Base-by-base conservation (phyloP, 2,888 invertebrate genomes). In the Adelphocoris suturalis region DNA sequence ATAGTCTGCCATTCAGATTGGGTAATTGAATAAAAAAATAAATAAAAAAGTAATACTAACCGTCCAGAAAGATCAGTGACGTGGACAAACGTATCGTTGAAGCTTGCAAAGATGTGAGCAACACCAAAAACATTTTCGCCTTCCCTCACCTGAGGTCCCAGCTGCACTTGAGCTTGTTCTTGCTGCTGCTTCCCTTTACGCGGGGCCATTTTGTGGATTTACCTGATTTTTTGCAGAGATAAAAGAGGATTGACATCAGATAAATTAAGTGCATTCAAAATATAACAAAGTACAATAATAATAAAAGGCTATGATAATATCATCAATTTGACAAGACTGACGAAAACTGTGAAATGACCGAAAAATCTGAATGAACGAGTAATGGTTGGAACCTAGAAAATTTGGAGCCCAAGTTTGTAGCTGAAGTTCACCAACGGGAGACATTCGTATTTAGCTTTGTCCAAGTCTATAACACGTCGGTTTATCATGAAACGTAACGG, bases 81-180 rank as follows among this genome's bases (percentile, higher is more conserved):
- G 95, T 99, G 99, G 82, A 99, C 99, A 94, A 99, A 99, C 88
- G 99, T 99, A 94, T 99, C 99, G 93, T 99, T 99, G 95, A 99
- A 99, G 92, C 99, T 99, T 92, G 99, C 99, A 93, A 98, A 99
- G 93, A 99, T 99, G 94, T 99, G 99, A 91, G 99, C 99, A 27
- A 99, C 99, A 90, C 99, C 99, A 93, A 99, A 99, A 90, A 99
- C 99, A 92, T 97, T 97, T 95, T 99, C 99, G 91, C 99, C 99
- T 93, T 98, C 98, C 92, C 98, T 96, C 84, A 98, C 98, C 94
- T 99, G 98, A 87, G 99, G 99, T 92, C 99, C 99, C 91, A 99
- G 96, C 52, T 97, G 97, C 87, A 99, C 97, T 94, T 99, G 98
- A 91, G 98, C 98, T 94, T 99, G 99, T 94, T 99, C 99, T 94